Conservation (phyloP, 2,113 vertebrate genomes). For the Paramisgurnus dabryanus region DNA sequence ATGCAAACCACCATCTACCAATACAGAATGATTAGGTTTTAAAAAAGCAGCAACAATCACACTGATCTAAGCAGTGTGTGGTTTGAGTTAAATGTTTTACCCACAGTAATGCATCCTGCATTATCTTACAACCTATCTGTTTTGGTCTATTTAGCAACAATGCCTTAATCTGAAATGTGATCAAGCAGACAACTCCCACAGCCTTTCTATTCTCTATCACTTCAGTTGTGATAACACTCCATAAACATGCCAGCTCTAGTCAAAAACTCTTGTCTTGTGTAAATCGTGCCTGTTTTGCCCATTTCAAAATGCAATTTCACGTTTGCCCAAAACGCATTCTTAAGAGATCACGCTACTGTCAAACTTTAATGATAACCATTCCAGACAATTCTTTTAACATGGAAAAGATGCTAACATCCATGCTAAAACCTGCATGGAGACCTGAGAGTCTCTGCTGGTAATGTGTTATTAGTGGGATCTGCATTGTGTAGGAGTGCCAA, state of each 20-base stretch:
- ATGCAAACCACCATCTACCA: neutral
- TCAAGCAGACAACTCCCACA: slow-evolving; percentile 35
- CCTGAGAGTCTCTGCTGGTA: too few relatives aligned
- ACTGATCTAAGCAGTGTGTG: slow-evolving; percentile 5
- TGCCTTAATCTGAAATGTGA: slow-evolving; percentile 40
- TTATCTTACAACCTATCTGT: slow-evolving; percentile 47
- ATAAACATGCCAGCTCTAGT: slow-evolving; percentile 41
- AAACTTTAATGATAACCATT: neutral
- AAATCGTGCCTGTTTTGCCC: slow-evolving; percentile 18
- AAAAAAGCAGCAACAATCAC: neutral
- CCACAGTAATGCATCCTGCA: slow-evolving; percentile 23
- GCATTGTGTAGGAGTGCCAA: too few relatives aligned
- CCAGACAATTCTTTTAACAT: neutral
- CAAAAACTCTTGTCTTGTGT: slow-evolving; percentile 32
- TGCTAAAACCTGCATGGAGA: neutral
- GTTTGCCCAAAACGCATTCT: slow-evolving; percentile 23
- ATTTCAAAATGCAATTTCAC: neutral
- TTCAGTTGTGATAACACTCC: slow-evolving; percentile 8
- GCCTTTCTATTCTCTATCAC: slow-evolving; percentile 23
- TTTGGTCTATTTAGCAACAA: slow-evolving; percentile 43
- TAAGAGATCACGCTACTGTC: neutral
- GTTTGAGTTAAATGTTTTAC: slow-evolving; percentile 22
- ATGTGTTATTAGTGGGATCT: too few relatives aligned
- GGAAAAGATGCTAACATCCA: neutral
- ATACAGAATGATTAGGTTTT: slow-evolving; percentile 12